phyloP scores from a whole-genome alignment of 2,797 vertebrate genomes.

The Enteromius paludinosus region DNA sequence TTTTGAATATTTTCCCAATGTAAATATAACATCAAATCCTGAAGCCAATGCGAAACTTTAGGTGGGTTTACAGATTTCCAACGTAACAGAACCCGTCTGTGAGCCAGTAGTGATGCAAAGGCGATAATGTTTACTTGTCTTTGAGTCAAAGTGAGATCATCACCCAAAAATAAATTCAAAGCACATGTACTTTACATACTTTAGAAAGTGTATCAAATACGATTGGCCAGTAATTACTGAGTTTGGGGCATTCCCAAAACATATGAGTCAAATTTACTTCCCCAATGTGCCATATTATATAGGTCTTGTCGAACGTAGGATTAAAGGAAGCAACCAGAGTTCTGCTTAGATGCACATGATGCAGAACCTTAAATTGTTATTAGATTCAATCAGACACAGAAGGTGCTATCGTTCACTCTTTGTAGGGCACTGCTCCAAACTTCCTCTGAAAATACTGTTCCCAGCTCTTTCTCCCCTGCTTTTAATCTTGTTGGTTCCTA shows the following conservation, averaged over 20 bases:
- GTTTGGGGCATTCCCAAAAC: background rate
- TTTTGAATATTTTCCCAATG: too few species aligned
- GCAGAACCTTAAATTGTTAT: conserved; percentile 1
- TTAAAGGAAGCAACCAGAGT: background rate
- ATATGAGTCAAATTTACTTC: background rate
- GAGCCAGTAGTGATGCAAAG: background rate
- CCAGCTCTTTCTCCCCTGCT: background rate
- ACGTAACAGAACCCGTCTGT: too few species aligned
- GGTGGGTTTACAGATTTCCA: too few species aligned
- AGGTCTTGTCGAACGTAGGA: background rate
- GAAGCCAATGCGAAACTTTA: too few species aligned
- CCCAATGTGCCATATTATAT: background rate
- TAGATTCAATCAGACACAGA: background rate
- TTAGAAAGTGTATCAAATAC: background rate
- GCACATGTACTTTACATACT: too few species aligned
- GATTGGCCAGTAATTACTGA: background rate
- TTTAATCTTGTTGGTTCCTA: background rate
- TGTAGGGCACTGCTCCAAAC: background rate
- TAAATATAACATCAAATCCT: too few species aligned
- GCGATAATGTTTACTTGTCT: background rate
- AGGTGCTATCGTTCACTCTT: background rate
- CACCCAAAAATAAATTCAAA: background rate
- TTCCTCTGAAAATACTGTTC: background rate
- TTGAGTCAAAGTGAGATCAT: background rate
- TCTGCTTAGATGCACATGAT: background rate